A percentile compares a stretch with the other conserved stretches of the same genome.
Evolutionary conservation across 2,113 vertebrate genomes (phyloP).

Genomic region (Theristicus caerulescens): DNA sequence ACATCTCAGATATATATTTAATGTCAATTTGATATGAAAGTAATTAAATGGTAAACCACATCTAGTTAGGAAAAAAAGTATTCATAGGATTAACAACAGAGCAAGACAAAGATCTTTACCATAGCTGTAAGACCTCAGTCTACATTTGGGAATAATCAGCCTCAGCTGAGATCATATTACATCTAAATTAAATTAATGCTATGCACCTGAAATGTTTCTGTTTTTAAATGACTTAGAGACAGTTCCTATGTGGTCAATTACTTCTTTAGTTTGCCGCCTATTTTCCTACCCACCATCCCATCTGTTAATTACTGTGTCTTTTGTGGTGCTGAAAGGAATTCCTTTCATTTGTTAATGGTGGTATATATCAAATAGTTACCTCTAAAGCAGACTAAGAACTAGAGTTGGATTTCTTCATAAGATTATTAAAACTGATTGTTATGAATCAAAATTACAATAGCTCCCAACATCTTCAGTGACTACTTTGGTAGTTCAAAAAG

Average conservation of each 20-base stretch:
- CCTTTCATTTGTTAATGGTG: background rate
- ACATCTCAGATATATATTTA: background rate
- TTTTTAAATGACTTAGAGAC: background rate
- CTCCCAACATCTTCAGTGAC: background rate
- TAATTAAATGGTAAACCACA: background rate
- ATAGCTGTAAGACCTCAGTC: background rate
- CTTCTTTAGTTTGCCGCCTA: background rate
- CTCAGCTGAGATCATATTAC: background rate
- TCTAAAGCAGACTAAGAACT: background rate
- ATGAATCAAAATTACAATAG: background rate
- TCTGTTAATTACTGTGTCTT: background rate
- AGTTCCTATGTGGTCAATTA: background rate
- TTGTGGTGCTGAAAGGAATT: background rate
- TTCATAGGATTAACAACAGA: background rate
- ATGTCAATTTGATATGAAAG: background rate
- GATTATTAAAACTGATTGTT: background rate
- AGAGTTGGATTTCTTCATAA: background rate
- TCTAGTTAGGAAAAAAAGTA: background rate
- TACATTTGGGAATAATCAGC: background rate
- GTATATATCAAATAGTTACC: background rate
- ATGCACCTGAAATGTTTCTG: background rate
- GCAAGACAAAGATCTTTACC: background rate
- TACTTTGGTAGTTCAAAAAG: background rate
- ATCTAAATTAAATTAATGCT: background rate
- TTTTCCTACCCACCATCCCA: background rate